A percentile compares a stretch with the other conserved stretches of the same genome.
These are phyloP conservation scores for Halichoerus grypus DNA, from an alignment of 2,113 vertebrate genomes.

Conservation along the genomic window DNA sequence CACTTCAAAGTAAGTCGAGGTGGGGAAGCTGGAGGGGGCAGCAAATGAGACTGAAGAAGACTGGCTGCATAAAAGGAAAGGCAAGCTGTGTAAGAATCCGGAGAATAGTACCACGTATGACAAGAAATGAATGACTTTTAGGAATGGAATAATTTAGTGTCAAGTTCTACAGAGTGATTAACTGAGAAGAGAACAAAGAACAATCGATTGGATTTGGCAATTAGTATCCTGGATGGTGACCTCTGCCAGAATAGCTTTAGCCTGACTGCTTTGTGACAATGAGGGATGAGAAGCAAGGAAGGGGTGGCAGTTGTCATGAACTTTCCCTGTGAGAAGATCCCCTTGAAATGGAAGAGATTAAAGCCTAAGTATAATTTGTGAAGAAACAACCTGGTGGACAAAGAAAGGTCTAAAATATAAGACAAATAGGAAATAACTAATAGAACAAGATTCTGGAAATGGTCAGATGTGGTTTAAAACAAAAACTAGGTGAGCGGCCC, in stretches of 20 bases:
- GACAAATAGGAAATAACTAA: not conserved
- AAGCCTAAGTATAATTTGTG: not conserved
- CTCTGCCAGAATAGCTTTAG: not conserved
- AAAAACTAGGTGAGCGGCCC: not conserved
- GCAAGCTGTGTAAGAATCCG: not conserved
- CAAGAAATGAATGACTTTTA: not conserved
- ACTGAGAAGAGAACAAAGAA: not conserved
- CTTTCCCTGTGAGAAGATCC: not conserved
- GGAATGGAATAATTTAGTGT: constrained; percentile 24
- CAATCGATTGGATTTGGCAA: not conserved
- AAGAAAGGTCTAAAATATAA: not conserved
- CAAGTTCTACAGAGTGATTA: constrained; percentile 19
- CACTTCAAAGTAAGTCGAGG: not conserved
- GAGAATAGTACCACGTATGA: not conserved
- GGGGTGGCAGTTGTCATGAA: not conserved
- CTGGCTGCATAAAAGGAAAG: not conserved
- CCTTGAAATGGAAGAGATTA: not conserved
- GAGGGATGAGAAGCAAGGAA: not conserved
- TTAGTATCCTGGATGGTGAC: not conserved
- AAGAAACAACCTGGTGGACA: not conserved
- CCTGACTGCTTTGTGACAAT: not conserved
- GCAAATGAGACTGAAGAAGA: not conserved
- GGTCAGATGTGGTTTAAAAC: not conserved
- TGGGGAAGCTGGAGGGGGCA: not conserved
- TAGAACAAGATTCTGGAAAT: not conserved